Evolutionary conservation across 2,113 vertebrate genomes (phyloP), one percentile per base, ranked within the genome.

Genomic region (Jaculus jaculus): DNA sequence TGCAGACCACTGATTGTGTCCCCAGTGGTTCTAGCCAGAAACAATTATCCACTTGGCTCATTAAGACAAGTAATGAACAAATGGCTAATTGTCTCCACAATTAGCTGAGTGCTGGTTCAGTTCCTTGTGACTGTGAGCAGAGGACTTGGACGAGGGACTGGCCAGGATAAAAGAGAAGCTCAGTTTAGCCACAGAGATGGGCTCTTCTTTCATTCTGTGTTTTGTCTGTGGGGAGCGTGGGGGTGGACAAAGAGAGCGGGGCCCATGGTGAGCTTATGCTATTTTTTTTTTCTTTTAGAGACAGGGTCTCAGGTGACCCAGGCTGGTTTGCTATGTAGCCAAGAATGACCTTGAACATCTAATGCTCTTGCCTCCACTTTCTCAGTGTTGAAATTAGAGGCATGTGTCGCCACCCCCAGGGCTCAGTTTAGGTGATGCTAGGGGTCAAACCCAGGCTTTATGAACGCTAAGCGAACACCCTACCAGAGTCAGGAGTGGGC

Each of bases 31-130:
- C 79, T 26, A 30, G 94, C 94, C 96, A 94, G 94, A 85, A 94
- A 85, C 91, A 39, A 89, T 92, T 90, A 94, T 65, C 78, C n/a
- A 3, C 92, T 83, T 80, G 95, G 96, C 95, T 94, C 94, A 73
- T 93, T 88, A 89, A 82, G 77, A 65, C 39, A 66, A 91, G 79
- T 58, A 68, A n/a, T n/a, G n/a, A n/a, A 89, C 92, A 86, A 93
- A 92, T 86, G 80, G 95, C 86, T 92, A 90, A 93, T 86, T 89
- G 91, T 90, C 69, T 39, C 71, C n/a, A 63, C 71, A 47, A 42
- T 74, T 26, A 94, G 71, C 90, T 94, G 66, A 87, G 58, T 21
- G 2, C 81, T 68, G 65, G 71, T 75, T 71, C 65, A 8, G 42
- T 37, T 13, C 8, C 69, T 90, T 30, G 85, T 47, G 74, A 75